These are phyloP conservation scores for Agapornis roseicollis DNA, from an alignment of 2,113 vertebrate genomes.

Conservation along the genomic window DNA sequence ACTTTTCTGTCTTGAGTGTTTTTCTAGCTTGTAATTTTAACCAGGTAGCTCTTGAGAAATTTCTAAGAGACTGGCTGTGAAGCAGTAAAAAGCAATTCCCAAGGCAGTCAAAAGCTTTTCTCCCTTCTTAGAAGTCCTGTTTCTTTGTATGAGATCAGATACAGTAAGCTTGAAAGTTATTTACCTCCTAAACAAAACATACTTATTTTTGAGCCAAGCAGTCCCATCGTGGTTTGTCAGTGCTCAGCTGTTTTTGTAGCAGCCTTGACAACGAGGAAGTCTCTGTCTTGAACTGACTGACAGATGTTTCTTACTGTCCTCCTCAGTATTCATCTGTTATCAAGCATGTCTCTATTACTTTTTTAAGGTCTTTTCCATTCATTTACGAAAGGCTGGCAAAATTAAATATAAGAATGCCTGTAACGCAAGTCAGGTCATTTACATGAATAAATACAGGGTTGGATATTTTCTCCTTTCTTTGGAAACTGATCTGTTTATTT, in stretches of 20 bases:
- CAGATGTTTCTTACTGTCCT: background rate
- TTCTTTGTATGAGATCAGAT: background rate
- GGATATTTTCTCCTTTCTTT: background rate
- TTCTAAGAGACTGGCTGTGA: background rate
- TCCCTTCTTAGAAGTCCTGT: background rate
- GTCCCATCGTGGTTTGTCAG: background rate
- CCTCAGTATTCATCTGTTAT: background rate
- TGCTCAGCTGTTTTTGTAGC: background rate
- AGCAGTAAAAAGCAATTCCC: background rate
- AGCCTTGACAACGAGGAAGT: background rate
- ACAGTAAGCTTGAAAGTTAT: background rate
- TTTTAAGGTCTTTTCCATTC: background rate
- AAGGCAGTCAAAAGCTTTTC: background rate
- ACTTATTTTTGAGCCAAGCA: background rate
- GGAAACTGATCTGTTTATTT: background rate
- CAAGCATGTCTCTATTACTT: background rate
- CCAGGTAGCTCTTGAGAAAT: background rate
- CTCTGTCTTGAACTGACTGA: background rate
- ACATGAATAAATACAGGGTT: background rate
- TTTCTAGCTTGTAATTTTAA: background rate
- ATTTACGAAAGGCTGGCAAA: background rate
- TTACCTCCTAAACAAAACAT: background rate
- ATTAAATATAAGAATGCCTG: background rate
- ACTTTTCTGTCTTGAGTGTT: background rate
- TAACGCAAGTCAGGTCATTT: background rate